phyloP scores from a whole-genome alignment of 2,113 vertebrate species.

The Lepidothrix coronata region DNA sequence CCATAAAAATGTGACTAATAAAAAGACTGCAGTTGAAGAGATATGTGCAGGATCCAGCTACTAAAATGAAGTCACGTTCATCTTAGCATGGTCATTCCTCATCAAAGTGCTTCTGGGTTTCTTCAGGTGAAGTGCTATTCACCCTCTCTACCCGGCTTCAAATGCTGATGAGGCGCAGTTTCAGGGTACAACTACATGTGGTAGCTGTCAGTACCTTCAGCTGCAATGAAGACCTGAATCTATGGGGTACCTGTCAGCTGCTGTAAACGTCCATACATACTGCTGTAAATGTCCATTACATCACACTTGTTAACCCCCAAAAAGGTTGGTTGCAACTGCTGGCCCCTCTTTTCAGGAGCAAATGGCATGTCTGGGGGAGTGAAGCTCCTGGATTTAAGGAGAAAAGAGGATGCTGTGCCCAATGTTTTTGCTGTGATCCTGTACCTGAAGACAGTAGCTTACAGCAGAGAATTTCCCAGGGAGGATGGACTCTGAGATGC shows the following conservation, averaged over 20 bases:
- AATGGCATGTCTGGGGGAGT: not conserved
- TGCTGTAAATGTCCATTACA: not conserved
- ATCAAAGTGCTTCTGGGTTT: not conserved
- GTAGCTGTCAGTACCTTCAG: not conserved
- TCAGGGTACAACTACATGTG: not conserved
- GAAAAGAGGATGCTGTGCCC: not conserved
- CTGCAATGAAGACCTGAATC: not conserved
- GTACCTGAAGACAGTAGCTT: not conserved
- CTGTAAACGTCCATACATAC: not conserved
- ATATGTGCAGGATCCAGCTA: not conserved
- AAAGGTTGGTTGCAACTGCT: not conserved
- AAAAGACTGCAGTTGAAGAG: not conserved
- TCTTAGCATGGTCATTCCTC: not conserved
- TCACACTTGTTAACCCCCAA: not conserved
- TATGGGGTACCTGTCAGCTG: not conserved
- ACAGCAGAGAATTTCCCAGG: not conserved
- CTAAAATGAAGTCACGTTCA: not conserved
- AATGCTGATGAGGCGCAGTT: not conserved
- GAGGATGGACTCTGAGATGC: not conserved
- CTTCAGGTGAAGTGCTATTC: not conserved
- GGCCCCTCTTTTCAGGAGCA: not conserved
- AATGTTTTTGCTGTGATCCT: not conserved
- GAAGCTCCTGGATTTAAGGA: not conserved
- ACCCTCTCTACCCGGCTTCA: not conserved
- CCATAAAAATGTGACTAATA: slow-evolving; percentile 38